Evolutionary conservation across 2,888 invertebrate genomes (phyloP), one percentile per base, ranked within the genome.

Genomic region (Reticulitermes lucifugus): DNA sequence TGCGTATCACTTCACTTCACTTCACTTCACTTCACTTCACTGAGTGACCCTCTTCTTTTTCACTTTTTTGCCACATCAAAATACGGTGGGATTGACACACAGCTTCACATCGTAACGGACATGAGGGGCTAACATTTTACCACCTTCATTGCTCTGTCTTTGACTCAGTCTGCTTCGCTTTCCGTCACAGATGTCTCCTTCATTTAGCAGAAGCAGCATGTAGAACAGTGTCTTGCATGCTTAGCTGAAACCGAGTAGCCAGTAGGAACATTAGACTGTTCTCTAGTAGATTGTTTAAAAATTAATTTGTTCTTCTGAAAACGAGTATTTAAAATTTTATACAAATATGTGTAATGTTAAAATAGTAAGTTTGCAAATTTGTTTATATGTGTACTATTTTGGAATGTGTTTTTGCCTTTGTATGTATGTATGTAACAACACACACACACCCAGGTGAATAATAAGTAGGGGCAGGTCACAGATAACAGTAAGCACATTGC

Each of bases 171-270:
- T 86, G 84, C 87, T 25, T 86, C 83, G 83, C 82, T 80, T 55
- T 83, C 83, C 85, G 85, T 84, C 88, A 88, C 70, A 89, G 89
- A 89, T 89, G 88, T 88, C 88, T 88, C 89, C 89, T 89, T 88
- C 88, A 89, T 90, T 71, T 83, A 46, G 46, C 83, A 71, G 83
- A n/a, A 70, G n/a, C 51, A 83, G 83, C 83, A 83, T 83, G 83
- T 77, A n/a, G 41, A 77, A 35, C 29, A 43, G 2, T 43, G 77
- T 21, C 22, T 46, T 80, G 80, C 80, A 80, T 60, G 80, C 59
- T 14, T 29, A 29, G 25, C 25, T 59, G 59, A 7, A 43, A 18
- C 35, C 59, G 59, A 22, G 59, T 60, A 80, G 59, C 29, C n/a
- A 21, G 9, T 46, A 43, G n/a, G 65, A 65, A 65, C 25, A 7